Conservation (phyloP, 2,797 vertebrate species). For the Pelobates cultripes region DNA sequence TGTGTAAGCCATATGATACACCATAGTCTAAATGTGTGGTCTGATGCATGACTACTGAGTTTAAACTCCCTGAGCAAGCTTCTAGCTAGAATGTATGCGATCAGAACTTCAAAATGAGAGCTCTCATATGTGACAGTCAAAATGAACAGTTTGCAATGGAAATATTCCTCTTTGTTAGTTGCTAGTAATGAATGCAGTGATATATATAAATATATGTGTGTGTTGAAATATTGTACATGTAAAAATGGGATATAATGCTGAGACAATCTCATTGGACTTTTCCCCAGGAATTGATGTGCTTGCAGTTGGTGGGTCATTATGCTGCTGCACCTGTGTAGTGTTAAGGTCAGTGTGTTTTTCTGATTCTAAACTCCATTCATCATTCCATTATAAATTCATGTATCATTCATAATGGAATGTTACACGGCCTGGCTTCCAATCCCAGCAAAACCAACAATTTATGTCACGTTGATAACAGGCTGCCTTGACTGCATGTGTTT, state of each 20-base stretch:
- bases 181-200: not conserved
- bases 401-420: slow-evolving; percentile 80
- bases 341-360: slow-evolving; percentile 96
- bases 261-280: slow-evolving; percentile 91
- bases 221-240: not conserved
- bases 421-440: slow-evolving; percentile 59
- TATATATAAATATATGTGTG: not conserved
- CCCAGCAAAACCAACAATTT: slow-evolving; percentile 12
- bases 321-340: slow-evolving; percentile 99
- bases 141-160: not conserved
- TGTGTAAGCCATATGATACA: too few species aligned
- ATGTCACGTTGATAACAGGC: not conserved
- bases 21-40: too few species aligned
- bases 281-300: slow-evolving; percentile 94
- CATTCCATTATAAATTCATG: slow-evolving; percentile 80
- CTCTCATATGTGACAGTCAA: not conserved
- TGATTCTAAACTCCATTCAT: slow-evolving; percentile 78
- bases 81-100: too few species aligned
- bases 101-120: too few species aligned
- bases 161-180: not conserved
- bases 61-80: too few species aligned
- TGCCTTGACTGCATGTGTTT: too few species aligned
- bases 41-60: too few species aligned
- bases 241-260: slow-evolving; percentile 68
- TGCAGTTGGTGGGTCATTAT: slow-evolving; percentile 95